Base-by-base conservation (phyloP, 2,113 vertebrate genomes). In the Panthera uncia region DNA sequence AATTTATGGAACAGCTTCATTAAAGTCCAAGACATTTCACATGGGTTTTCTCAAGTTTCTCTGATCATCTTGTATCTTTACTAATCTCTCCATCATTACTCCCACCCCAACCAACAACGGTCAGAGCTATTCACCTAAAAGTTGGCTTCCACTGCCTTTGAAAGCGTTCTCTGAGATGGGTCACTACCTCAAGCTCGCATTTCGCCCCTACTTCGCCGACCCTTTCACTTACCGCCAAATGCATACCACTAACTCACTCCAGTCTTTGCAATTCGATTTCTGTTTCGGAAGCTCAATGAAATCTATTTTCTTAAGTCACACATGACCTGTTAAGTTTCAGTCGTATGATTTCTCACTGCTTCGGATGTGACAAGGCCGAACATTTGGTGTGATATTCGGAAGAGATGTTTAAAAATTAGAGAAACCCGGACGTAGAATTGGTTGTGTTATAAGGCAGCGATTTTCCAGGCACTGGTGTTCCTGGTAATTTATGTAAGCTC, bases 401-500 rank as follows among this genome's bases (percentile, higher is more conserved):
- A 73, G 27, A 84, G 1, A 48, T 2, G 55, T 36, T 57, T 45
- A 45, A 63, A n/a, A 52, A 80, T 85, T 73, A 55, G 41, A n/a
- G 36, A 90, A 85, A 78, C 81, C 16, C 29, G 82, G n/a, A 55
- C 12, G 55, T 45, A 33, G 33, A 66, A 33, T 13, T 52, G 16
- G 13, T 79, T 15, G 1, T 13, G 33, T 79, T 18, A 50, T 3
- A 45, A 89, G 16, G 65, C 63, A 52, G 19, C n/a, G 27, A 2
- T 55, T 83, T 94, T 68, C n/a, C 25, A 33, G 3, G 4, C 55
- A 16, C 5, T n/a, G 36, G 21, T 48, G 5, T 85, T 76, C 57
- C 76, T 9, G 3, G 4, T 79, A 1, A 73, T 0, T 55, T 66
- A 0, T 16, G 71, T 7, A 36, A 19, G 19, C 4, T 23, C 3